A percentile compares a stretch with the other conserved stretches of the same genome.
These are phyloP conservation scores for Crypturellus tataupa DNA, from an alignment of 2,797 vertebrate genomes.

Conservation along the genomic window DNA sequence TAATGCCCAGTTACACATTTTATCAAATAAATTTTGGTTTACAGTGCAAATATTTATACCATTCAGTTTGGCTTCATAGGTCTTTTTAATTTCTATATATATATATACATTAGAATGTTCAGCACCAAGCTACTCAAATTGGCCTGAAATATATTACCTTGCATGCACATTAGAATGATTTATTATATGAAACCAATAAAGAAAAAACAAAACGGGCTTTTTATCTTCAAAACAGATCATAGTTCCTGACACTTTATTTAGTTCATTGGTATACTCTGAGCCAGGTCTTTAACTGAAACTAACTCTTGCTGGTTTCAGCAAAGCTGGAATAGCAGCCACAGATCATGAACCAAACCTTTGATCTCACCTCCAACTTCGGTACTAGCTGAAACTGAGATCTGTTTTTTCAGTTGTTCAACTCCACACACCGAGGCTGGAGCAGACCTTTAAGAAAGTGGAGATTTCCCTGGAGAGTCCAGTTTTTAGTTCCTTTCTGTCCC, in stretches of 20 bases:
- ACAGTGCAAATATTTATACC: not conserved
- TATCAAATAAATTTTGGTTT: conserved; percentile 21
- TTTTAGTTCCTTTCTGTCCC: not conserved
- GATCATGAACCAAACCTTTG: not conserved
- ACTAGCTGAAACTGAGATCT: not conserved
- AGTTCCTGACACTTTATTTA: conserved; percentile 11
- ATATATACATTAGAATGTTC: not conserved
- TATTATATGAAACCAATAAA: conserved; percentile 1
- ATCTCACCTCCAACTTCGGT: not conserved
- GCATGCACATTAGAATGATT: conserved; percentile 5
- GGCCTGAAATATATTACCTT: not conserved
- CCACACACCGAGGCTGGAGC: not conserved
- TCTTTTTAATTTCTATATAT: not conserved
- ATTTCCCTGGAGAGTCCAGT: not conserved
- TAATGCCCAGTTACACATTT: not conserved
- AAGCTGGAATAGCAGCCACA: not conserved
- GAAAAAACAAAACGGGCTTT: not conserved
- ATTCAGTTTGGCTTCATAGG: not conserved
- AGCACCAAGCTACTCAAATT: not conserved
- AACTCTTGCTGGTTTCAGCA: not conserved
- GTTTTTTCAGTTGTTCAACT: not conserved
- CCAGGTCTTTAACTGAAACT: not conserved
- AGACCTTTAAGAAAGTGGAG: not conserved
- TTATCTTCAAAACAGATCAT: not conserved
- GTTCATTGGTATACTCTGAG: not conserved